Evolutionary conservation across 1,140 invertebrate genomes (phyloP).

Genomic region (Gryllus bimaculatus): DNA sequence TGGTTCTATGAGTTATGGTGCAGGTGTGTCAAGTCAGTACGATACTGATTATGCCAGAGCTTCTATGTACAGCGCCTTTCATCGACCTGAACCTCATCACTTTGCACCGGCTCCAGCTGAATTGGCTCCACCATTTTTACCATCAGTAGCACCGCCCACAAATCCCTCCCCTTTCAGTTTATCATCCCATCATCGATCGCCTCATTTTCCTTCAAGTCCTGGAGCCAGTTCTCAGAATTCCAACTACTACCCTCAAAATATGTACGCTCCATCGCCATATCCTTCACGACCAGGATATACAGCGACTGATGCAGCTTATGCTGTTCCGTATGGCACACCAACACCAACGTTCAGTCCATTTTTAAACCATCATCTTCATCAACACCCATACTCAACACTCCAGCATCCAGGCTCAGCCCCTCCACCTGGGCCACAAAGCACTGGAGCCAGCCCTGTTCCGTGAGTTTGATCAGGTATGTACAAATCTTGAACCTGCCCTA

Average conservation of each 20-base stretch:
- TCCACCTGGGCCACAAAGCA: background rate
- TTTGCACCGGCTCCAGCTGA: slow-evolving; percentile 28
- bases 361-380: slow-evolving; percentile 17
- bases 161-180: slow-evolving; percentile 13
- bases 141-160: slow-evolving; percentile 18
- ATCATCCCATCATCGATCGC: slow-evolving; percentile 7
- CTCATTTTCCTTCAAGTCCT: slow-evolving; percentile 12
- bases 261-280: slow-evolving; percentile 17
- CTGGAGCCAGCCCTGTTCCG: background rate
- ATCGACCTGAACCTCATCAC: slow-evolving; percentile 33
- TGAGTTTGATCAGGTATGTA: background rate
- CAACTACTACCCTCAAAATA: slow-evolving; percentile 22
- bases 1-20: slow-evolving; percentile 2
- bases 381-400: slow-evolving; percentile 11
- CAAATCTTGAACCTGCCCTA: too few species aligned
- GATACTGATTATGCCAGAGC: slow-evolving; percentile 36
- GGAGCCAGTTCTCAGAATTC: slow-evolving; percentile 10
- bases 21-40: slow-evolving; percentile 29
- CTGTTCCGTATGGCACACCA: slow-evolving; percentile 6
- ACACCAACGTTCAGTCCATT: slow-evolving; percentile 16
- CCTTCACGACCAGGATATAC: slow-evolving; percentile 13
- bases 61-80: slow-evolving; percentile 39
- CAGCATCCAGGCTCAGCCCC: slow-evolving; percentile 5
- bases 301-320: slow-evolving; percentile 5
- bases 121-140: slow-evolving; percentile 32